Conservation (phyloP, 2,888 invertebrate genomes). For the Papilio gigon region DNA sequence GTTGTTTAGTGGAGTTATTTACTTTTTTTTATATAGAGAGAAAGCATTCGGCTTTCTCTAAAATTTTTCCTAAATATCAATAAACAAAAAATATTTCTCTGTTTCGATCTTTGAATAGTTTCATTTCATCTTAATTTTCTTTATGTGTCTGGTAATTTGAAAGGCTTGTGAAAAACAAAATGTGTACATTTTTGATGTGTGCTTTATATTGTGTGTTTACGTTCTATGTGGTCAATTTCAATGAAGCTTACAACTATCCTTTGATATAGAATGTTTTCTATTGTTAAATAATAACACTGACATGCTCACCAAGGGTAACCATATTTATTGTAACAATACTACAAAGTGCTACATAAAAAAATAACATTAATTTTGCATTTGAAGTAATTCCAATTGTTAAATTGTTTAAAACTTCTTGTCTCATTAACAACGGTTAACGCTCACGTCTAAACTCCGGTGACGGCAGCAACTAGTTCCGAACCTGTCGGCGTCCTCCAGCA, state of each 20-base stretch:
- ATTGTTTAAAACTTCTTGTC: too few species aligned
- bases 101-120: not conserved
- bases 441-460: too few species aligned
- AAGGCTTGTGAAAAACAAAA: constrained; percentile 42
- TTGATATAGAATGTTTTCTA: constrained; percentile 40
- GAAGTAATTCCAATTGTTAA: not conserved
- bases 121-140: too few species aligned
- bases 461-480: too few species aligned
- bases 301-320: not conserved
- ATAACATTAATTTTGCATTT: not conserved
- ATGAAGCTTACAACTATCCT: constrained; percentile 3
- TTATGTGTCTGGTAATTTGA: too few species aligned
- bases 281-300: not conserved
- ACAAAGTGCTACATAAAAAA: not conserved
- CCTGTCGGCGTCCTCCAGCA: too few species aligned
- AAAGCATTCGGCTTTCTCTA: not conserved
- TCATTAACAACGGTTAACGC: too few species aligned
- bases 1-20: not conserved
- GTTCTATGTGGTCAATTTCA: not conserved
- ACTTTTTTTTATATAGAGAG: not conserved
- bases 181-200: not conserved
- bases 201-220: not conserved
- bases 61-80: not conserved
- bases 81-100: not conserved
- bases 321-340: not conserved